Base-by-base conservation (phyloP, 2,797 vertebrate species). In the Mormyrus proboscirostris region DNA sequence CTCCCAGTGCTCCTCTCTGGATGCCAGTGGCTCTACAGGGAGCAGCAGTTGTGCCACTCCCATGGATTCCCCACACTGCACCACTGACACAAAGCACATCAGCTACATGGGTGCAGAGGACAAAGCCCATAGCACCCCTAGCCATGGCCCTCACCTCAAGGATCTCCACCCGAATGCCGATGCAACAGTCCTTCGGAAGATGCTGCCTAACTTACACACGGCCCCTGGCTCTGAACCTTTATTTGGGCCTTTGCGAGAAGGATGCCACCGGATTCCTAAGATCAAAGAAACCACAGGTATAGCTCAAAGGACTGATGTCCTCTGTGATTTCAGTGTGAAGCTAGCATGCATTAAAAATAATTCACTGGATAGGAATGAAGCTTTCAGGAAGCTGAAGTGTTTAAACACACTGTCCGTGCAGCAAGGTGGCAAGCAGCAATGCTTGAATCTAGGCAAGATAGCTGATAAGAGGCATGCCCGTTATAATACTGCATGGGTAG, bases 1-100 rank as follows among this genome's bases (percentile, higher is more conserved):
- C 91, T 99, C 99, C 0, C 98, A 99, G 90, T 97, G 97, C 93
- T 99, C 98, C 19, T 99, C 98, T 1, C 97, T 99, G 90, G 99
- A 99, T 4, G 98, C 98, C 0, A 97, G 98, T 83, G 99, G 98
- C 90, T 97, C 97, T 93, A 98, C 98, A 0, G 98, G 98, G 91
- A 97, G 98, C 92, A 97, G 97, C 90, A 95, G 97, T 0, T 98
- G 97, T 29, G 96, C 96, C 92, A 99, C 98, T 0, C 98, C 98
- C 0, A 95, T 98, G 93, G 98, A 99, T 92, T 99, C 99, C 22
- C 98, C 98, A 0, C 97, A 98, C 91, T 99, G 98, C 93, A 95
- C 95, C 50, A 94, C 96, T 38, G 96, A 98, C 79, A 96, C 94
- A 88, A 96, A 97, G 93, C 97, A 97, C 92, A 93, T 96, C 88